Conservation (phyloP, 1,140 invertebrate genomes). For the Metopolophium dirhodum region DNA sequence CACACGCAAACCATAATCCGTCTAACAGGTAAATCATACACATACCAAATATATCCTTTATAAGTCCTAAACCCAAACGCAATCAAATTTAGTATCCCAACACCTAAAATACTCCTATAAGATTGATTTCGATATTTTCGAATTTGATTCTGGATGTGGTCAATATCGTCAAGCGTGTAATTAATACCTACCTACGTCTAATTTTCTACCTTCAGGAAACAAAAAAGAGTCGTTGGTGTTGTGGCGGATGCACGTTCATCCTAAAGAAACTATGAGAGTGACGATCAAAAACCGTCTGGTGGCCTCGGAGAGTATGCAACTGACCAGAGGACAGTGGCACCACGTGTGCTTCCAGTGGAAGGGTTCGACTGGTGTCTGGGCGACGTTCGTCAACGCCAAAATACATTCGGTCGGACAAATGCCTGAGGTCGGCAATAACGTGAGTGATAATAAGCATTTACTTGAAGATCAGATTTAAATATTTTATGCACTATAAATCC, state of each 20-base stretch:
- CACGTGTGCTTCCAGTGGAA: constrained; percentile 48
- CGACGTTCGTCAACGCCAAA: constrained; percentile 35
- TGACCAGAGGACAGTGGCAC: background rate
- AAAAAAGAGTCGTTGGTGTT: background rate
- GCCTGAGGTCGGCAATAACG: background rate
- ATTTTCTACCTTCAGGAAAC: background rate
- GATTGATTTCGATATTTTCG: background rate
- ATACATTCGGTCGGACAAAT: constrained; percentile 48
- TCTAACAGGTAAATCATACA: constrained; percentile 3
- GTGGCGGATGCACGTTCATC: background rate
- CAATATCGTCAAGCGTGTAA: background rate
- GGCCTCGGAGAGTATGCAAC: background rate
- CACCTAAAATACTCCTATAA: background rate
- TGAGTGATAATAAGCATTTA: constrained; percentile 21
- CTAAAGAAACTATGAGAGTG: constrained; percentile 29
- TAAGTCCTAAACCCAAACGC: background rate
- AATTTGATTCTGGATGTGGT: background rate
- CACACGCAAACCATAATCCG: constrained; percentile 43
- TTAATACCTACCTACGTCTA: background rate
- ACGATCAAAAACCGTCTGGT: constrained; percentile 39
- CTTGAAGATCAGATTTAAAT: background rate
- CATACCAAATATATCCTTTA: background rate
- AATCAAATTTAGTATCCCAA: background rate
- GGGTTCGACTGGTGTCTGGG: constrained; percentile 37
- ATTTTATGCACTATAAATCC: background rate